A percentile compares a stretch with the other conserved stretches of the same genome.
These are phyloP conservation scores for Ivindomyrus marchei DNA, from an alignment of 2,113 vertebrate genomes.

Conservation along the genomic window DNA sequence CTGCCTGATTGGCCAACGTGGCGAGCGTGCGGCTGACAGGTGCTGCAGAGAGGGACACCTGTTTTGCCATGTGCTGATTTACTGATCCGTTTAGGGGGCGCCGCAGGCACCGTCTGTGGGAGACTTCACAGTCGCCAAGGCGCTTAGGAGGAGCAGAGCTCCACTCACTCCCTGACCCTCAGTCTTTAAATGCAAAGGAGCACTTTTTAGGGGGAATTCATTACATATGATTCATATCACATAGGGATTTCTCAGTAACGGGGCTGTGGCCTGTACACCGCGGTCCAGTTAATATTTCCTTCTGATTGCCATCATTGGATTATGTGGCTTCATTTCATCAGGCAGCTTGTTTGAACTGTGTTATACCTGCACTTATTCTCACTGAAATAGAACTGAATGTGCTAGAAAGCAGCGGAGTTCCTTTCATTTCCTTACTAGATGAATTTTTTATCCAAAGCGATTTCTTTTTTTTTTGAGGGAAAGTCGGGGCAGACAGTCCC, in stretches of 20 bases:
- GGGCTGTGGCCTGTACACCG: not conserved
- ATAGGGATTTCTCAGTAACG: not conserved
- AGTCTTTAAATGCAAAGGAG: constrained; percentile 38
- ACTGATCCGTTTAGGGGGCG: constrained; percentile 64
- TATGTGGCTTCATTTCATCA: not conserved
- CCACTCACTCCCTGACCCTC: constrained; percentile 43
- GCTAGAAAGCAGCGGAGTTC: not conserved
- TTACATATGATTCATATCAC: not conserved
- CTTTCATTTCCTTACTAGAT: not conserved
- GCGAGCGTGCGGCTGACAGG: constrained; percentile 54
- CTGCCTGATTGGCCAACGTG: constrained; percentile 57
- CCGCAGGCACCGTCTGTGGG: constrained; percentile 56
- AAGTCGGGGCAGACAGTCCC: not conserved
- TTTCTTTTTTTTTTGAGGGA: not conserved
- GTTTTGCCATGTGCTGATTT: constrained; percentile 67
- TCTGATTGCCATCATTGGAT: not conserved
- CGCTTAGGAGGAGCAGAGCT: constrained; percentile 65
- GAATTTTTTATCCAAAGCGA: not conserved
- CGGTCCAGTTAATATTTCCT: not conserved
- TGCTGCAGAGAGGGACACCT: constrained; percentile 66
- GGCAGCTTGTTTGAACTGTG: not conserved
- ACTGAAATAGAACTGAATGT: not conserved
- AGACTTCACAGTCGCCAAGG: constrained; percentile 56
- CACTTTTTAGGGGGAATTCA: not conserved
- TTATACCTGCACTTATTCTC: not conserved